Evolutionary conservation across 2,797 vertebrate genomes (phyloP).

Genomic region (Myotis myotis): DNA sequence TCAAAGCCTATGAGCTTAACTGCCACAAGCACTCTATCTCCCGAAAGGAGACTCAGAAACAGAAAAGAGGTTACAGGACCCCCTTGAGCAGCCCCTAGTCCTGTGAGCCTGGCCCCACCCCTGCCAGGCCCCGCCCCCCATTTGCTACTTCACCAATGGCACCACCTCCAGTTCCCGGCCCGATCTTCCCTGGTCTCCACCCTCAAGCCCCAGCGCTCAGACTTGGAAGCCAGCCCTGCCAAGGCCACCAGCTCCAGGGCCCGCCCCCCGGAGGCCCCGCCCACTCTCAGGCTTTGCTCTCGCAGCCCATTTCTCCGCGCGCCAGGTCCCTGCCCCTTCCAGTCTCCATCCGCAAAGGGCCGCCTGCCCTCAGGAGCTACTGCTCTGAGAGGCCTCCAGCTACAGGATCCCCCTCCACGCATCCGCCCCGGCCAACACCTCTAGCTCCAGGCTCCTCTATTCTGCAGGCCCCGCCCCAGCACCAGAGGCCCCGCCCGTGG

Average conservation of each 20-base stretch:
- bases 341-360: not conserved
- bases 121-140: not conserved
- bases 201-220: not conserved
- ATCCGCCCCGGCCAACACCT: no score
- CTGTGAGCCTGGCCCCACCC: not conserved
- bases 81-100: not conserved
- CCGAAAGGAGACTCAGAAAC: not conserved
- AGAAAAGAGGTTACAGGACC: not conserved
- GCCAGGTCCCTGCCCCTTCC: not conserved
- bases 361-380: slow-evolving; percentile 67
- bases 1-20: not conserved
- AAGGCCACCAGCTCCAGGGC: not conserved
- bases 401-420: not conserved
- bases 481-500: not conserved
- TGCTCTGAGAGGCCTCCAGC: not conserved
- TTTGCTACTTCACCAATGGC: not conserved
- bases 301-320: not conserved
- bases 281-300: not conserved
- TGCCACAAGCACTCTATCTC: not conserved
- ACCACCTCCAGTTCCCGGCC: not conserved
- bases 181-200: not conserved
- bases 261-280: not conserved
- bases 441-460: not conserved
- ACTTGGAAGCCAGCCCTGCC: not conserved
- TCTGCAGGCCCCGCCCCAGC: not conserved